These are phyloP conservation scores for Pantherophis guttatus DNA, from an alignment of 2,113 vertebrate genomes.

Conservation along the genomic window DNA sequence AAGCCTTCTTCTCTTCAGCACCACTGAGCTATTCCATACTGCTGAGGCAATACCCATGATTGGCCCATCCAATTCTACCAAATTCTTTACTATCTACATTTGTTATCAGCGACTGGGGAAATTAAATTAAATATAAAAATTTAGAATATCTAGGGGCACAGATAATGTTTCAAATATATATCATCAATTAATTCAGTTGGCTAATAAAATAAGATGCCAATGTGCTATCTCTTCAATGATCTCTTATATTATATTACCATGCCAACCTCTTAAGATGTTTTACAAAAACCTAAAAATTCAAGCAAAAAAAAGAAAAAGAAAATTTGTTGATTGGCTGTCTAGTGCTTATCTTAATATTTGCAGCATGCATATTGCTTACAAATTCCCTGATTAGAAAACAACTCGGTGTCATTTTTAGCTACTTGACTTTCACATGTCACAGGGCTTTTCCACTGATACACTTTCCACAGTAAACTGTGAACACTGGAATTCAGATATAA, in stretches of 20 bases:
- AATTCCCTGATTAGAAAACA: neutral
- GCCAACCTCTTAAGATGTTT: neutral
- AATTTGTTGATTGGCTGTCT: neutral
- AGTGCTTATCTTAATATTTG: neutral
- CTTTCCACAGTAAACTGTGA: neutral
- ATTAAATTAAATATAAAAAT: neutral
- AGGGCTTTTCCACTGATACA: neutral
- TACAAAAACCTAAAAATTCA: neutral
- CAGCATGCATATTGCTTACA: neutral
- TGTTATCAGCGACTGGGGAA: neutral
- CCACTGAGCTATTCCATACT: neutral
- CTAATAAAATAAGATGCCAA: neutral
- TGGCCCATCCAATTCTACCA: neutral
- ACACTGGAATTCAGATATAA: neutral
- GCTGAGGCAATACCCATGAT: neutral
- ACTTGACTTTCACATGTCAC: neutral
- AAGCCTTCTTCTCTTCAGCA: neutral
- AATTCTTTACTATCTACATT: neutral
- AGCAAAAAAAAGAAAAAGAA: neutral
- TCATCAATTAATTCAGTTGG: slow-evolving; percentile 11
- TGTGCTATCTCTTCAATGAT: neutral
- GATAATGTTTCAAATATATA: neutral
- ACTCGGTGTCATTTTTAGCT: neutral
- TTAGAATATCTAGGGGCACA: neutral
- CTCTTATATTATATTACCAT: neutral